Evolutionary conservation across 2,888 invertebrate species (phyloP), one percentile per base, ranked within the genome.

Genomic region (Scaptomyza caliginosa): DNA sequence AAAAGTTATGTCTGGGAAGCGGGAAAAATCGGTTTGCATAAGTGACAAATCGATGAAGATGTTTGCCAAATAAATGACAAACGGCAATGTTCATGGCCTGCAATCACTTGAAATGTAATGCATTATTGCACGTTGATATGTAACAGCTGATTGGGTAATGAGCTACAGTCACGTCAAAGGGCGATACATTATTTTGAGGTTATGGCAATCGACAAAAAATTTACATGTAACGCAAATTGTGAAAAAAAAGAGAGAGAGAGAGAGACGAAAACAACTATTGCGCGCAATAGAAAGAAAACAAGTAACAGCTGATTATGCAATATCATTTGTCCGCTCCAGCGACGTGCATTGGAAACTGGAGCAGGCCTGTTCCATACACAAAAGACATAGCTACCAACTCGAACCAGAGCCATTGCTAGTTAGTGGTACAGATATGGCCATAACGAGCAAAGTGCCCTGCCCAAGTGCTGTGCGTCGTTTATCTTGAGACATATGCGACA

Each of bases 341-440:
- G 70, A 86, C 87, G 81, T 82, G 81, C 81, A 77, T 40, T 72
- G 85, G 51, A 77, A 86, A 86, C 74, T 86, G 72, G 85, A 86
- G 68, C 72, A 72, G 49, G 26, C 43, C 24, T 26, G 26, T 39
- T 34, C 28, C 36, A 40, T 17, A 42, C 56, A 26, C 46, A 66
- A 34, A 34, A 49, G 16, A 40, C 43, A 70, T 51, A 42, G 11
- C 49, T 30, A 30, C n/a, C 30, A 30, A n/a, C 11, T 36, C 26
- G 7, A 55, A 45, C 24, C 10, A 26, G 4, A 49, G 10, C 21
- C 13, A 43, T 16, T n/a, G 39, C 28, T 38, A 55, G 26, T n/a
- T 50, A 39, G 38, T 45, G 28, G 10, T 28, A 48, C 42, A 58
- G 46, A 63, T 74, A 55, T 68, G 39, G 46, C 79, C 75, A 68